Evolutionary conservation across 1,140 invertebrate genomes (phyloP).

Genomic region (Anoplolepis gracilipes): DNA sequence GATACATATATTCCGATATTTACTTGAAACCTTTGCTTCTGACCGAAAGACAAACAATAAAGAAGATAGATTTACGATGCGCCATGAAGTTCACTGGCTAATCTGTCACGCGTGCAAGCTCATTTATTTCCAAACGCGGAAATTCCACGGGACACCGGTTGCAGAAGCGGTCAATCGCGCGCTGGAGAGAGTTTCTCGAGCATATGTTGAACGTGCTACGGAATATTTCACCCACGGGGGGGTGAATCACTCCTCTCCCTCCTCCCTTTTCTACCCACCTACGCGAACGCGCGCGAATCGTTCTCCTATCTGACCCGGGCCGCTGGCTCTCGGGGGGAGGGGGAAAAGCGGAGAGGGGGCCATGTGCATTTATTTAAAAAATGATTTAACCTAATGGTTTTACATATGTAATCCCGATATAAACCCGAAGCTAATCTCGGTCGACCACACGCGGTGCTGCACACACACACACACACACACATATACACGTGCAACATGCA

Average conservation of each 20-base stretch:
- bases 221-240: constrained; percentile 70
- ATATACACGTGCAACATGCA: not conserved
- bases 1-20: not conserved
- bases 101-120: constrained; percentile 58
- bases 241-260: constrained; percentile 20
- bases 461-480: constrained; percentile 59
- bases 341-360: constrained; percentile 55
- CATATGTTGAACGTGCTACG: constrained; percentile 67
- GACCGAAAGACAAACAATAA: constrained; percentile 53
- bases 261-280: not conserved
- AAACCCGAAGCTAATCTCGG: constrained; percentile 85
- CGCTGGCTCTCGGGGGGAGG: constrained; percentile 43
- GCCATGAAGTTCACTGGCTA: constrained; percentile 54
- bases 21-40: constrained; percentile 8
- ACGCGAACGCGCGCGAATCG: constrained; percentile 21
- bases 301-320: constrained; percentile 74
- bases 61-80: constrained; percentile 57
- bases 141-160: constrained; percentile 29
- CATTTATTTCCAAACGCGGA: constrained; percentile 51
- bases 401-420: constrained; percentile 86
- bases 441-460: constrained; percentile 82
- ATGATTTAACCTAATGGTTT: constrained; percentile 86
- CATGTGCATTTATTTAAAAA: constrained; percentile 83
- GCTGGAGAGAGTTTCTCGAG: constrained; percentile 32
- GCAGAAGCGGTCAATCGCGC: constrained; percentile 53